Conservation (phyloP, 2,113 vertebrate species). For the Hyla sarda region DNA sequence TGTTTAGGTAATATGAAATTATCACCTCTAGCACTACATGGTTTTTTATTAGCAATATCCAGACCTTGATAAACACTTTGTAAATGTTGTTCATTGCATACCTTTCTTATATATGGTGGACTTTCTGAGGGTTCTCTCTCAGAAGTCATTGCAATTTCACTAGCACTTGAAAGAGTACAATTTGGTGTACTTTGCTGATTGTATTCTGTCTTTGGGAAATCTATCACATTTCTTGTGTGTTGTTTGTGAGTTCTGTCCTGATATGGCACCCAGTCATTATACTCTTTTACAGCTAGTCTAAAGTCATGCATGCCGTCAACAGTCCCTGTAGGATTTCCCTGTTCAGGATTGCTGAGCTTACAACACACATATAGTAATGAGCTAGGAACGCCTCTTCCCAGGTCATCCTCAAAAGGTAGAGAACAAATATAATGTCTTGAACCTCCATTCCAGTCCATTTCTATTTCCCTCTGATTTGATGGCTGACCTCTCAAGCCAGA, state of each 20-base stretch:
- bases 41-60: background rate
- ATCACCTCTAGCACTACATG: conserved; percentile 46
- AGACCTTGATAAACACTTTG: background rate
- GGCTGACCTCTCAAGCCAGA: conserved; percentile 20
- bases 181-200: background rate
- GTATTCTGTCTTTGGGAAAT: background rate
- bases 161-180: background rate
- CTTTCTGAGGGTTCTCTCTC: background rate
- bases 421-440: conserved; percentile 4
- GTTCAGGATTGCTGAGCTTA: conserved; percentile 13
- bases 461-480: background rate
- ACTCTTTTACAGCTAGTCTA: conserved; percentile 33
- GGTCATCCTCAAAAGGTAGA: conserved; percentile 8
- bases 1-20: conserved; percentile 4
- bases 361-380: conserved; percentile 32
- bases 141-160: conserved; percentile 4
- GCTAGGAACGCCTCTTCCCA: background rate
- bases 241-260: conserved; percentile 48
- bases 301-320: conserved; percentile 28
- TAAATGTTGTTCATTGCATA: background rate
- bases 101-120: background rate
- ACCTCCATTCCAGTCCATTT: conserved; percentile 12
- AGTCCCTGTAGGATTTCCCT: background rate
- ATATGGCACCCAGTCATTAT: conserved; percentile 42
- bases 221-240: conserved; percentile 46